Conservation (phyloP, 2,888 invertebrate species). For the Pycnomerus fuliginosus region DNA sequence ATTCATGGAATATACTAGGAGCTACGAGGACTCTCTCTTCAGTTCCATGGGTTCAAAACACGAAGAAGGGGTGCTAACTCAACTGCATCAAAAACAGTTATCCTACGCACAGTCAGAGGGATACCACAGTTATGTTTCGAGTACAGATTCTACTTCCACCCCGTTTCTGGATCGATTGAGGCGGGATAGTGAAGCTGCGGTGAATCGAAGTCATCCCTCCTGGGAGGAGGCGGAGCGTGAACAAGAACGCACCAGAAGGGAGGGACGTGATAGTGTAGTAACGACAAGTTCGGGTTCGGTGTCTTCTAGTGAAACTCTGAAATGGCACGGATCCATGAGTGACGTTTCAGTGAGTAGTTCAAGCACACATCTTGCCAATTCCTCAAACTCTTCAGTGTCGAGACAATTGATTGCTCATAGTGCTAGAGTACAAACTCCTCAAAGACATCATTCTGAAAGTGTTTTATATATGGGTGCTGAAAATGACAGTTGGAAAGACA, state of each 20-base stretch:
- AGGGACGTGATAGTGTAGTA: slow-evolving; percentile 64
- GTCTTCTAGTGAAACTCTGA: slow-evolving; percentile 75
- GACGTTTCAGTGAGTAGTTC: slow-evolving; percentile 67
- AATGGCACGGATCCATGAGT: slow-evolving; percentile 77
- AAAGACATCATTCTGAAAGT: slow-evolving; percentile 76
- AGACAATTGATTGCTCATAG: slow-evolving; percentile 73
- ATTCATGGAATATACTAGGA: slow-evolving; percentile 69
- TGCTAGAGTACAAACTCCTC: slow-evolving; percentile 73
- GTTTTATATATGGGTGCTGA: slow-evolving; percentile 65
- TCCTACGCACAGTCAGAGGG: slow-evolving; percentile 80
- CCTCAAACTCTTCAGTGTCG: slow-evolving; percentile 40
- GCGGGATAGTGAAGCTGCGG: slow-evolving; percentile 61
- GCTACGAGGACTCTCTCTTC: slow-evolving; percentile 57
- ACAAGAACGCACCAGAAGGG: slow-evolving; percentile 37
- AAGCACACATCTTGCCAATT: slow-evolving; percentile 55
- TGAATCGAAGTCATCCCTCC: slow-evolving; percentile 44
- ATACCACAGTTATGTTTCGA: slow-evolving; percentile 78
- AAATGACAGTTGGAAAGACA: slow-evolving; percentile 45
- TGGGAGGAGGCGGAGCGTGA: slow-evolving; percentile 50
- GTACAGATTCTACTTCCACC: slow-evolving; percentile 73
- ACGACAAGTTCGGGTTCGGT: slow-evolving; percentile 63
- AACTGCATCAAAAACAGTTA: slow-evolving; percentile 69
- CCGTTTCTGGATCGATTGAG: slow-evolving; percentile 74
- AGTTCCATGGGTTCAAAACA: slow-evolving; percentile 41
- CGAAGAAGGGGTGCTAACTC: slow-evolving; percentile 53